phyloP scores from a whole-genome alignment of 2,888 invertebrate genomes.

The Drosophila eohydei region DNA sequence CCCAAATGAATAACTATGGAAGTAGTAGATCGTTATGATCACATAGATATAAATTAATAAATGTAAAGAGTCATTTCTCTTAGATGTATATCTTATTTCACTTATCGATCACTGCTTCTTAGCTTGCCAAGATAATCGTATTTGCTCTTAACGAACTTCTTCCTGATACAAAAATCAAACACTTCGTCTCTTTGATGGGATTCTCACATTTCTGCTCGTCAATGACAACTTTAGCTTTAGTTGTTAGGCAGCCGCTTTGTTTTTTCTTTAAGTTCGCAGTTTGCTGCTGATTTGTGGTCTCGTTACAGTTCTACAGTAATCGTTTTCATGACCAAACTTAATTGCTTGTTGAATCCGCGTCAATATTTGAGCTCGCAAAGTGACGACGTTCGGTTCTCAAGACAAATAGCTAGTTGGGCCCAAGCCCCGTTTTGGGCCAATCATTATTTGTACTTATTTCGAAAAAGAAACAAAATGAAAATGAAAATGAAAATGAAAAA shows the following conservation, averaged over 20 bases:
- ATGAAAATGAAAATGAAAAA: background rate
- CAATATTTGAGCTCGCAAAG: conserved; percentile 61
- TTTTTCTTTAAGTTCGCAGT: conserved; percentile 12
- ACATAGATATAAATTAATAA: too few species aligned
- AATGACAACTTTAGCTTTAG: background rate
- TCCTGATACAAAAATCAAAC: background rate
- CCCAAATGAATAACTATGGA: too few species aligned
- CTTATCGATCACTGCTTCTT: background rate
- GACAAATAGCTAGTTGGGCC: conserved; percentile 19
- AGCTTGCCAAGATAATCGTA: background rate
- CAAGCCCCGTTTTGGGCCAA: conserved; percentile 32
- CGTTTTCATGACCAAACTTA: conserved; percentile 60
- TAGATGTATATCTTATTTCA: too few species aligned
- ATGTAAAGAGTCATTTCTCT: too few species aligned
- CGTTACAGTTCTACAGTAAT: conserved; percentile 65
- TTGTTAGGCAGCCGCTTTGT: background rate
- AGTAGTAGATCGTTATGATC: too few species aligned
- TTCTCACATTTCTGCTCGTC: background rate
- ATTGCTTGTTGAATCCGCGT: conserved; percentile 70
- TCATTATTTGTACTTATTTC: conserved; percentile 44
- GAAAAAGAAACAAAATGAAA: background rate
- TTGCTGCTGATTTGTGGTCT: conserved; percentile 25
- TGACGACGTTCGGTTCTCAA: conserved; percentile 49
- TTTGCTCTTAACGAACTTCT: background rate
- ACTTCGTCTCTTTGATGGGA: background rate